Base-by-base conservation (phyloP, 1,140 invertebrate species). In the Temnothorax nylanderi region DNA sequence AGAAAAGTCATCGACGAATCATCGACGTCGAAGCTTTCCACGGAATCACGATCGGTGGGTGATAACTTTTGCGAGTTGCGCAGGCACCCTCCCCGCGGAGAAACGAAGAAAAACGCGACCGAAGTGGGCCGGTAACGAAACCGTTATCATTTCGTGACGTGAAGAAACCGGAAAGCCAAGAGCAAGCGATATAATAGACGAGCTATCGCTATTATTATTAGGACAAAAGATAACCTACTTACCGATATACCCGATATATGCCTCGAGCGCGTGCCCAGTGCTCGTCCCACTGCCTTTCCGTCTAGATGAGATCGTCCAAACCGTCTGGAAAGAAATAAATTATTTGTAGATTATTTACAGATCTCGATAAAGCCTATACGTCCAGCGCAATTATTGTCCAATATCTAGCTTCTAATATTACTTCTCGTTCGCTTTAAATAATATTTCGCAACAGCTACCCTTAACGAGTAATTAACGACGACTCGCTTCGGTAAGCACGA, bases 171-270 rank as follows among this genome's bases (percentile, higher is more conserved):
- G 85, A 92, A 92, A 89, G 81, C 80, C 87, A 76, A 78, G 32
- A 51, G 41, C 18, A 26, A 11, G 21, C 32, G 47, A 13, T 34
- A 47, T 49, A 26, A 60, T 74, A 37, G 26, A 54, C n/a, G 54
- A 74, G 26, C 41, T 47, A 47, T 47, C 71, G 37, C 26, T 47
- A 26, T 81, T 54, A 69, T 18, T 65, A 67, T 54, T 72, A 49
- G 64, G 75, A 92, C 90, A 91, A 93, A 92, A 88, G 89, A 88
- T 92, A 92, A 92, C 86, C 88, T 74, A 91, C 87, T 92, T 92
- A 84, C 80, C 74, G 77, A 60, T 58, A 62, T 51, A 44, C n/a
- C 41, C 26, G 60, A n/a, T 13, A n/a, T 13, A 34, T 8, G 18
- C 5, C 41, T 37, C 18, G 69, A 65, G 56, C 56, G 21, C 58